A percentile compares a stretch with the other conserved stretches of the same genome.
Conservation (phyloP, 2,113 vertebrate genomes). For the Pongo abelii region DNA sequence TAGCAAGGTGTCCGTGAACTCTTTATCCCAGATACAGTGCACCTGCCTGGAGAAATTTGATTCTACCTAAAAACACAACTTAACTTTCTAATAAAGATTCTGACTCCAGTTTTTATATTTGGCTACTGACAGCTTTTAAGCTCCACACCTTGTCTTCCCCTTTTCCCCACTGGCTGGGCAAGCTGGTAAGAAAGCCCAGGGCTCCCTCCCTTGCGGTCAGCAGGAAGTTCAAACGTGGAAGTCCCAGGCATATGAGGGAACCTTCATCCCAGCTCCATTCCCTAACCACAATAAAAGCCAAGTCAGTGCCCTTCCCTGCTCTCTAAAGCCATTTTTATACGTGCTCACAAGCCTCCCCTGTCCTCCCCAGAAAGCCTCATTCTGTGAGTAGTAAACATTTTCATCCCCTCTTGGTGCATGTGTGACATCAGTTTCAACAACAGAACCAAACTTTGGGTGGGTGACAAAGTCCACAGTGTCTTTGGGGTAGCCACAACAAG, state of each 20-base stretch:
- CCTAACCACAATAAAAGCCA: background rate
- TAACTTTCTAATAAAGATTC: background rate
- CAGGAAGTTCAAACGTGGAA: background rate
- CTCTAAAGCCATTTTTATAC: background rate
- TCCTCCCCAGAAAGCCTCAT: background rate
- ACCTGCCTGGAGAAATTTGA: background rate
- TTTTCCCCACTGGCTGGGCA: background rate
- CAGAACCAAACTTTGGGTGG: background rate
- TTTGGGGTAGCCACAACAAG: background rate
- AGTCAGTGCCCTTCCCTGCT: background rate
- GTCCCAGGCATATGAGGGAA: rapidly evolving
- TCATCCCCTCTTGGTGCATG: background rate
- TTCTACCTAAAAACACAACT: background rate
- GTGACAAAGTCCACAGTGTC: too few species aligned
- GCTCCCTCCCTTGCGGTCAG: background rate
- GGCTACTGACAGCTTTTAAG: background rate
- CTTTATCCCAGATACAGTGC: background rate
- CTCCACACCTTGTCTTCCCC: background rate
- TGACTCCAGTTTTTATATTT: background rate
- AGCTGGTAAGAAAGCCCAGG: background rate
- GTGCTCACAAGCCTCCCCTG: too few species aligned
- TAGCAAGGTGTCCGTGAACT: background rate
- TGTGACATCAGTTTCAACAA: background rate
- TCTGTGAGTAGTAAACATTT: background rate
- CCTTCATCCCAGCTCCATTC: rapidly evolving